These are phyloP conservation scores for Zonitis immaculata DNA, from an alignment of 2,888 invertebrate species.

Conservation along the genomic window DNA sequence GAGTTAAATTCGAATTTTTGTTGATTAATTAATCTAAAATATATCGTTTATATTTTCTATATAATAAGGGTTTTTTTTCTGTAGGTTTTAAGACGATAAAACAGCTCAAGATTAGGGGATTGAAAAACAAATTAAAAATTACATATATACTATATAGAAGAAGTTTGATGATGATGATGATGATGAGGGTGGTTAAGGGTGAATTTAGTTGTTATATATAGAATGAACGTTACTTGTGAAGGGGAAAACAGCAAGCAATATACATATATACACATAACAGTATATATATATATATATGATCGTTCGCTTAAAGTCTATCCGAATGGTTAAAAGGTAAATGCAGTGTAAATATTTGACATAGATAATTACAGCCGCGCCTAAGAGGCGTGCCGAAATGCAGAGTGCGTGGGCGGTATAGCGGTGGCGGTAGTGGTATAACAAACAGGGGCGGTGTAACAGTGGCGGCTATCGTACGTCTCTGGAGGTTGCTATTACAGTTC, in stretches of 20 bases:
- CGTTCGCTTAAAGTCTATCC: constrained; percentile 38
- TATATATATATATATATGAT: no score
- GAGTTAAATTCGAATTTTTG: background rate
- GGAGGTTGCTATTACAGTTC: constrained; percentile 27
- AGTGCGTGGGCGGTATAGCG: constrained; percentile 15
- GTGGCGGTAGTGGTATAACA: constrained; percentile 4
- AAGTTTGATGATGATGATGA: background rate
- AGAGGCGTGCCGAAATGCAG: constrained; percentile 38
- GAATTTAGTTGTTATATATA: background rate
- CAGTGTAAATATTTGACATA: constrained; percentile 47
- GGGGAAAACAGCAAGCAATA: constrained; percentile 27
- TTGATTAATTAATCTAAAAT: background rate
- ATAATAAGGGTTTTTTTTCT: no score
- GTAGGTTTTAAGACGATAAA: background rate
- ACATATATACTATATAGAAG: background rate
- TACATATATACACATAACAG: no score
- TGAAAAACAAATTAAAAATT: constrained; percentile 1
- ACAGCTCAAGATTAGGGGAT: background rate
- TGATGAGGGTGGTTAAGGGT: background rate
- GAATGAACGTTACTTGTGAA: background rate
- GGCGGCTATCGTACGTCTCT: constrained; percentile 29
- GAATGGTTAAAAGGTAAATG: constrained; percentile 49
- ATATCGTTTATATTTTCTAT: no score
- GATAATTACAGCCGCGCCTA: constrained; percentile 48
- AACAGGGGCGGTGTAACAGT: constrained; percentile 16